Evolutionary conservation across 1,140 invertebrate genomes (phyloP), one percentile per base, ranked within the genome.

Genomic region (Alviniconcha marisindica): DNA sequence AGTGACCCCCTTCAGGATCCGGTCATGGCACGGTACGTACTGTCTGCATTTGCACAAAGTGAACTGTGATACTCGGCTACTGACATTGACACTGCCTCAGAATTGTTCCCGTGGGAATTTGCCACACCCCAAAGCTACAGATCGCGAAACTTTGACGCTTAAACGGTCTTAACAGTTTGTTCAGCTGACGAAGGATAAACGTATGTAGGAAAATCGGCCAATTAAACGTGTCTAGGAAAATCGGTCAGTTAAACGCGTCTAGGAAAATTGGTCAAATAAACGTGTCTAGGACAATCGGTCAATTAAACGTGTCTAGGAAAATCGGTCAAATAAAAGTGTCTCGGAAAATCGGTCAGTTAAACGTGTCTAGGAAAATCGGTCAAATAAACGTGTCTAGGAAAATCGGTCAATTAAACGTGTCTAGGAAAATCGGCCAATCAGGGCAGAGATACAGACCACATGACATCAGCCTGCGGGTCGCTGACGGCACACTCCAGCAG

Each of bases 401-500:
- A 51, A 7, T 7, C 48, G 21, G 10, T 51, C 7, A 15, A 40
- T 15, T 38, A 18, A 31, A 31, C 7, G 18, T n/a, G 5, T 36
- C 28, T 15, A 21, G 18, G 10, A 48, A 38, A 21, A 48, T 38
- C 38, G 28, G 12, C n/a, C n/a, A 15, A 40, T 15, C 28, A 18
- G n/a, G 15, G 15, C 38, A n/a, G 31, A 14, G 2, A 21, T 5
- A 76, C 81, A 76, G 2, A 84, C 83, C 86, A 87, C 83, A 83
- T 85, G 14, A 87, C 79, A 66, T 83, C 81, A 36, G 78, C 83
- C 48, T 69, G 44, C 1, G 77, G 81, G 40, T 87, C 86, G 56
- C 77, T 81, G n/a, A 87, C 83, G 24, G 83, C 83, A 83, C 83
- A 87, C 63, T 85, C 86, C 81, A 87, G 28, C 0, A 87, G 77